Conservation (phyloP, 2,113 vertebrate genomes). For the Thalassoma bifasciatum region DNA sequence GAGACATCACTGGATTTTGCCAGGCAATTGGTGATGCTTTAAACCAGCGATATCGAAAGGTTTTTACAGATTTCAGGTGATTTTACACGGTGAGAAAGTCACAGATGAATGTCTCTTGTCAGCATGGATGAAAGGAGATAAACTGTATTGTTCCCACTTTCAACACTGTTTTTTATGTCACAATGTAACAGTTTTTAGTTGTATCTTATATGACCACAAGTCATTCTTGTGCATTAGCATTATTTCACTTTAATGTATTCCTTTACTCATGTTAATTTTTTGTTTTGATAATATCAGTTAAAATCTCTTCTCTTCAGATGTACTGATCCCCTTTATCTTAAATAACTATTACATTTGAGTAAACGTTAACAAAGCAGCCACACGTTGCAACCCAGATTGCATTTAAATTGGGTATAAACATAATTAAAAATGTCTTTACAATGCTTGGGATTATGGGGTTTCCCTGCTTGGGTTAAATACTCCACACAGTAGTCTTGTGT, state of each 20-base stretch:
- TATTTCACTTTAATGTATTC: too few species aligned
- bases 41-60: not conserved
- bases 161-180: too few species aligned
- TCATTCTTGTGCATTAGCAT: too few species aligned
- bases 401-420: constrained; percentile 14
- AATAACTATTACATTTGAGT: not conserved
- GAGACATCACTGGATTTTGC: too few species aligned
- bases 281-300: too few species aligned
- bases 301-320: not conserved
- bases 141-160: too few species aligned
- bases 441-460: constrained; percentile 8
- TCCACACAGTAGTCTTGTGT: constrained; percentile 3
- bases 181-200: too few species aligned
- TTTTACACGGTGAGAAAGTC: not conserved
- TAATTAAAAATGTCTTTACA: constrained; percentile 12
- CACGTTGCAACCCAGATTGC: not conserved
- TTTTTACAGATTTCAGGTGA: not conserved
- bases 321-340: not conserved
- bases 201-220: too few species aligned
- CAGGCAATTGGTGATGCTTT: too few species aligned
- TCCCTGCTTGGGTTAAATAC: not conserved
- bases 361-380: not conserved
- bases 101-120: too few species aligned
- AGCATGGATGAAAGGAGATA: too few species aligned
- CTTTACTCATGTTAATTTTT: too few species aligned